A percentile compares a stretch with the other conserved stretches of the same genome.
These are phyloP conservation scores for Pseudomyrmex gracilis DNA, from an alignment of 1,140 invertebrate species.

Conservation along the genomic window DNA sequence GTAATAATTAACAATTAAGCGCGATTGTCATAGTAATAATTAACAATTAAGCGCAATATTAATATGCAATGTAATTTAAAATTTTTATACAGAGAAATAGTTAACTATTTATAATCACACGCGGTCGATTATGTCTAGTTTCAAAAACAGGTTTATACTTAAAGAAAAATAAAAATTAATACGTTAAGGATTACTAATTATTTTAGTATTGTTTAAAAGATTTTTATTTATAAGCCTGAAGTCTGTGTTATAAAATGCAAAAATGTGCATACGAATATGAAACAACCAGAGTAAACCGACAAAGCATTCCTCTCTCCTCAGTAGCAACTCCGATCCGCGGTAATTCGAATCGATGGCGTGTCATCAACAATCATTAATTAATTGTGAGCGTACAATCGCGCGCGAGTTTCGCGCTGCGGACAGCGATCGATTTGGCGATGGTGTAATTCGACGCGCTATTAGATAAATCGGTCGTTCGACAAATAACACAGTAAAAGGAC, in stretches of 20 bases:
- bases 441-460: background rate
- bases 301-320: constrained; percentile 23
- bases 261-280: constrained; percentile 9
- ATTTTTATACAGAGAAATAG: background rate
- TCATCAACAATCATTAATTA: constrained; percentile 52
- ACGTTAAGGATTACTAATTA: background rate
- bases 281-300: background rate
- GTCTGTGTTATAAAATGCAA: constrained; percentile 21
- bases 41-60: background rate
- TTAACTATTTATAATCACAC: too few species aligned
- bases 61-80: background rate
- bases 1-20: background rate
- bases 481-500: constrained; percentile 55
- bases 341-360: constrained; percentile 29
- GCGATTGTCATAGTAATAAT: background rate
- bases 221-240: constrained; percentile 28
- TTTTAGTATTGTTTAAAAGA: constrained; percentile 1
- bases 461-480: constrained; percentile 60
- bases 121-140: too few species aligned
- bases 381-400: constrained; percentile 18
- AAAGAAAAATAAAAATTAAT: too few species aligned
- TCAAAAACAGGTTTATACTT: too few species aligned
- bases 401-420: constrained; percentile 8
- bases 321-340: constrained; percentile 7
- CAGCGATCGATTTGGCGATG: constrained; percentile 45